Base-by-base conservation (phyloP, 2,797 vertebrate species). In the Garrulus glandarius region DNA sequence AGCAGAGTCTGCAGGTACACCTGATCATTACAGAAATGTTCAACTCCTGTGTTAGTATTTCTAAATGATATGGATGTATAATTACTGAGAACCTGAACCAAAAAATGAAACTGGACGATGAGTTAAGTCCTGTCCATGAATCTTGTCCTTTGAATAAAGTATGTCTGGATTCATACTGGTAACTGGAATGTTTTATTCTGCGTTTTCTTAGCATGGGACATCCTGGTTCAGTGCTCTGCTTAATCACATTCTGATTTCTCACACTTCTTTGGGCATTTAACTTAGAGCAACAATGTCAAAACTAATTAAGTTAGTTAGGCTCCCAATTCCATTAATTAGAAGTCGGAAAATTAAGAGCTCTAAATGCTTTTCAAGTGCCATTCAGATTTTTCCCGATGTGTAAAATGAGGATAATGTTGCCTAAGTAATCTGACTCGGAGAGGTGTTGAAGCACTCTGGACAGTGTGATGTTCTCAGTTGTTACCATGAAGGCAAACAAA, bases 101-200 rank as follows among this genome's bases (percentile, higher is more conserved):
- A 52, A 81, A 79, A 20, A 27, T 2, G 15, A 27, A 43, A 63
- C 16, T 44, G 61, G 11, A 29, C 2, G 1, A 34, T 46, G 17
- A 70, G 21, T 70, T 41, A 41, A 77, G 67, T 53, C 22, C 43
- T 91, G 37, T 69, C 57, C 24, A 2, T 50, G n/a, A 65, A 50
- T 89, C 9, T 78, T 92, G 7, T 89, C 50, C 13, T 69, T 87
- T 61, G 13, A 97, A 97, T 97, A 96, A 96, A 97, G 32, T 65
- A 32, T 52, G 23, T 87, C 77, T 92, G 87, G 41, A 77, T 79
- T 91, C 29, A 15, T 74, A 36, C 4, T 72, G 23, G 12, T 68
- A 50, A 83, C 52, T 56, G 69, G 30, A 91, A 41, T 27, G 6
- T 80, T 81, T 24, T 49, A 5, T 77, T 93, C 47, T 57, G 29